phyloP scores from a whole-genome alignment of 2,888 invertebrate genomes.

The Heliconius erato region DNA sequence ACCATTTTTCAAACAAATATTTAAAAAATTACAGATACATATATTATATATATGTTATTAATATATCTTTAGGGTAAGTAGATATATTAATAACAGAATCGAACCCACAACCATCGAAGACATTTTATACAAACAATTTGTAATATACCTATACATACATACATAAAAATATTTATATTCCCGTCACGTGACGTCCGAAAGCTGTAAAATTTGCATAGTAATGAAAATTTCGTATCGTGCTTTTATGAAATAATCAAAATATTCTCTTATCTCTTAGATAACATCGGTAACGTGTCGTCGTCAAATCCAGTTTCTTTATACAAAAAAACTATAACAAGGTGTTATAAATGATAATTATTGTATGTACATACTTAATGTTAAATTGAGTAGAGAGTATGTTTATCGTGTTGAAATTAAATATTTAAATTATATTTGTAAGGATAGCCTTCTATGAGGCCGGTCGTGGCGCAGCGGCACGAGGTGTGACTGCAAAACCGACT shows the following conservation, averaged over 20 bases:
- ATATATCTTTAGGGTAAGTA: too few species aligned
- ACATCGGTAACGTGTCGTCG: neutral
- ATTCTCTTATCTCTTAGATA: constrained; percentile 9
- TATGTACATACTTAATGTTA: neutral
- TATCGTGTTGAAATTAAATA: neutral
- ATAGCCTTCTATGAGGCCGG: too few species aligned
- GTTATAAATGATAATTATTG: neutral
- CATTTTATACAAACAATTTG: neutral
- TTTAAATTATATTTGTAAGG: neutral
- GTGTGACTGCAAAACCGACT: too few species aligned
- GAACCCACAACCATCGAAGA: neutral
- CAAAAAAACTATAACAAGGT: neutral
- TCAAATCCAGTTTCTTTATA: neutral
- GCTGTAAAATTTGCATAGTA: constrained; percentile 27
- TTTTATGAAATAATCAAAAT: constrained; percentile 26
- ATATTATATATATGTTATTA: too few species aligned
- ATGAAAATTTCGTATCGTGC: constrained; percentile 4
- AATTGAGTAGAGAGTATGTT: neutral
- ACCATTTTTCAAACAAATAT: too few species aligned
- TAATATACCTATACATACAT: neutral
- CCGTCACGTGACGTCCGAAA: neutral
- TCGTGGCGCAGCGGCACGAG: too few species aligned
- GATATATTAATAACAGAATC: too few species aligned
- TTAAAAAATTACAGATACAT: too few species aligned
- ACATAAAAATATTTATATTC: neutral